phyloP scores from a whole-genome alignment of 2,113 vertebrate genomes.

The Oreochromis tanganicae region DNA sequence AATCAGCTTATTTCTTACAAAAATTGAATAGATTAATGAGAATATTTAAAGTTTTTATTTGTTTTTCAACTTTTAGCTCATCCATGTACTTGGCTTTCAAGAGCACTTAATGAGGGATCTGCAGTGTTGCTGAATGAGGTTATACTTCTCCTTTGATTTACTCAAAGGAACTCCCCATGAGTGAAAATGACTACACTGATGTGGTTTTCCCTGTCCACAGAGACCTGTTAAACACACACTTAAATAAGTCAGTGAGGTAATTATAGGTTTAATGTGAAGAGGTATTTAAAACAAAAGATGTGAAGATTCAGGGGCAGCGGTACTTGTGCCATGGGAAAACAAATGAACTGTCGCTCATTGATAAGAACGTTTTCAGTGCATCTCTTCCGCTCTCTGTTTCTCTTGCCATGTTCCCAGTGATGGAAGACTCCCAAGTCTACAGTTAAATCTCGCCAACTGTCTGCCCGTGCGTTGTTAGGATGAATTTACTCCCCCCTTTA shows the following conservation, averaged over 20 bases:
- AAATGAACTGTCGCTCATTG: slow-evolving; percentile 4
- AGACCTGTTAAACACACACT: background rate
- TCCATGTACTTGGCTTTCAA: background rate
- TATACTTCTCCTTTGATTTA: background rate
- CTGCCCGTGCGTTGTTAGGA: slow-evolving; percentile 1
- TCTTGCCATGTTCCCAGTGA: slow-evolving; percentile 22
- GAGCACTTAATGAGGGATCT: background rate
- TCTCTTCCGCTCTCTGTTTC: background rate
- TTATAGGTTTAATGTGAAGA: background rate
- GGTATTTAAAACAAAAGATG: background rate
- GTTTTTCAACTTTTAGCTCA: background rate
- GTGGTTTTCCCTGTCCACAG: background rate
- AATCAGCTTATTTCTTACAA: background rate
- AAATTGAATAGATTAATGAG: background rate
- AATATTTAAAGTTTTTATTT: background rate
- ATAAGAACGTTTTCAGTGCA: background rate
- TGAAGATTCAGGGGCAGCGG: background rate
- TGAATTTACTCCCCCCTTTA: background rate
- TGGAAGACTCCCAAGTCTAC: slow-evolving; percentile 35
- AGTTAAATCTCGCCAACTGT: slow-evolving; percentile 45
- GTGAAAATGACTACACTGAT: background rate
- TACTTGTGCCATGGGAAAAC: background rate
- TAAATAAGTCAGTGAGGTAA: background rate
- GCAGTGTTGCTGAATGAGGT: background rate
- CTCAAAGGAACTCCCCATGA: background rate